Evolutionary conservation across 2,888 invertebrate species (phyloP), one percentile per base, ranked within the genome.

Genomic region (Acrobeloides nanus): DNA sequence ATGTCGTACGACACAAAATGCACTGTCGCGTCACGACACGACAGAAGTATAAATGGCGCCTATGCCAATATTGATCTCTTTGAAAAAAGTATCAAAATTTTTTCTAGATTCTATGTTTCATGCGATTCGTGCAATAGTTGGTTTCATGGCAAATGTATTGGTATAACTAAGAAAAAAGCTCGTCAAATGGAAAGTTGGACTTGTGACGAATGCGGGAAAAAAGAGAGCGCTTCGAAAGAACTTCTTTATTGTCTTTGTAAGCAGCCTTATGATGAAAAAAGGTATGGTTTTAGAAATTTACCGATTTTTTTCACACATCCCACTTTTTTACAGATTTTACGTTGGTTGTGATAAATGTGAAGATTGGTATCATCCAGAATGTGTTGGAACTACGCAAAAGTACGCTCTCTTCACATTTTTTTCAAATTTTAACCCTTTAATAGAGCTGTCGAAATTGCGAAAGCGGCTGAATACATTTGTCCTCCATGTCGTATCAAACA

Each of bases 321-420:
- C n/a, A 20, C 17, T 10, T 38, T 46, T 46, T 77, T 80, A 33
- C 74, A 89, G 89, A 76, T 95, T 95, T 81, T 97, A 95, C 77
- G 92, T 97, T 72, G 92, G 92, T 74, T 95, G 97, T 76, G 97
- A 97, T 78, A 84, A 86, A 57, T 97, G 97, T 76, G 89, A 93
- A 76, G 93, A 90, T 77, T 97, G 97, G 97, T 95, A 92, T 80
- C 95, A 95, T 76, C 93, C 93, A 6, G 82, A 87, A 48, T 95
- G 95, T 76, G 93, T 95, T 35, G 93, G 93, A 31, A 64, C 57
- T 10, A 72, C 76, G 21, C 72, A 75, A 25, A 68, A 75, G 62
- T 63, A 56, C 27, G 75, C 44, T 18, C 24, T 31, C 26, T 18
- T 4, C 20, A n/a, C n/a, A 47, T 23, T 18, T 18, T 23, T 29